Evolutionary conservation across 2,888 invertebrate species (phyloP).

Genomic region (Tetheella fluctuosa): DNA sequence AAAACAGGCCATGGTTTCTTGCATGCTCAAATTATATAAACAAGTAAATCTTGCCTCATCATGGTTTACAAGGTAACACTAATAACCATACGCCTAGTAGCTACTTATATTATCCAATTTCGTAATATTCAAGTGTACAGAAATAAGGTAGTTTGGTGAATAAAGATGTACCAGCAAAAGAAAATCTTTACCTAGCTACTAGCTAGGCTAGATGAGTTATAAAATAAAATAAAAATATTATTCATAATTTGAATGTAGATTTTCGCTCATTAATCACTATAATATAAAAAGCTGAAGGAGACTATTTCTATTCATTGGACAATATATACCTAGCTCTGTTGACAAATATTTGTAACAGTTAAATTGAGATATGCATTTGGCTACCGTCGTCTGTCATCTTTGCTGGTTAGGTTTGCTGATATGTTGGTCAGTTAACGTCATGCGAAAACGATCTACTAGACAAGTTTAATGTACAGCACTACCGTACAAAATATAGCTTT

Average conservation of each 20-base stretch:
- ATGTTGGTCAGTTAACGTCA: conserved; percentile 4
- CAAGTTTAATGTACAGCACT: neutral
- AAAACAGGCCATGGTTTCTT: neutral
- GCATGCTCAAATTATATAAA: conserved; percentile 3
- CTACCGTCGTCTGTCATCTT: neutral
- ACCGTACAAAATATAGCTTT: neutral
- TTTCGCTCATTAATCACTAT: no score
- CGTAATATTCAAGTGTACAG: no score
- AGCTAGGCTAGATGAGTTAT: no score
- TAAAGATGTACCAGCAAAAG: no score
- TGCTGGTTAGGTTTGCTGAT: neutral
- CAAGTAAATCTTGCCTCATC: neutral
- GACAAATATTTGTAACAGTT: neutral
- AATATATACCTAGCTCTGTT: no score
- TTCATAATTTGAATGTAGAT: no score
- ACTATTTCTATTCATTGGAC: no score
- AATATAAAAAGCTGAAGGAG: no score
- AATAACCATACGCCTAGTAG: neutral
- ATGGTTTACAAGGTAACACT: neutral
- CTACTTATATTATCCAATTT: no score
- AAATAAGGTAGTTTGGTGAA: no score
- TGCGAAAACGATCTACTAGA: neutral
- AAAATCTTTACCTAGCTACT: no score
- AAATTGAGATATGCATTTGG: neutral
- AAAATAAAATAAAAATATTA: no score